Evolutionary conservation across 2,113 vertebrate genomes (phyloP).

Genomic region (Leucopternis melanops): DNA sequence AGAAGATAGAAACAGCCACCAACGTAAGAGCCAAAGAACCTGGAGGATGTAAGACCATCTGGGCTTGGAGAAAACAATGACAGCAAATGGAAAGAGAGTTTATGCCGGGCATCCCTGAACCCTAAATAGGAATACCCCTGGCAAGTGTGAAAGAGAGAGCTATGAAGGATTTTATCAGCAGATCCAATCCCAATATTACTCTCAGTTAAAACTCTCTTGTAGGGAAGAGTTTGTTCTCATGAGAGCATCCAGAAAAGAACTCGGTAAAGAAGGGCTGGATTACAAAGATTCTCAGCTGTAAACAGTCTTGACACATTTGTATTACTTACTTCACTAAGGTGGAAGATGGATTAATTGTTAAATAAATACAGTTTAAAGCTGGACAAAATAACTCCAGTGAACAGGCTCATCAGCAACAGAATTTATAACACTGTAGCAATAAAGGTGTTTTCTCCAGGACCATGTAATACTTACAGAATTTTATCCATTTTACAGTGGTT

Average conservation of each 20-base stretch:
- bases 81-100: not conserved
- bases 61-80: not conserved
- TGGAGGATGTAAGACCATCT: not conserved
- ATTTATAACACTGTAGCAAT: not conserved
- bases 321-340: not conserved
- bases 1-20: not conserved
- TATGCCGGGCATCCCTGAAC: not conserved
- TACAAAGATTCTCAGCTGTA: not conserved
- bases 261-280: not conserved
- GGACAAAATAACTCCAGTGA: not conserved
- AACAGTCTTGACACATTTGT: not conserved
- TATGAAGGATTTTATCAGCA: not conserved
- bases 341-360: not conserved
- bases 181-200: not conserved
- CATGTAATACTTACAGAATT: not conserved
- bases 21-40: not conserved
- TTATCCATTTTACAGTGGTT: not conserved
- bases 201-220: not conserved
- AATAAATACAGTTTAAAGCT: not conserved
- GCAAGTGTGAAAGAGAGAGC: not conserved
- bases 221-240: not conserved
- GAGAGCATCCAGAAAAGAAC: not conserved
- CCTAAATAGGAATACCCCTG: not conserved
- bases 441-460: not conserved
- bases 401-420: not conserved